phyloP scores from a whole-genome alignment of 1,140 invertebrate genomes.

The Brachionus rotundiformis region DNA sequence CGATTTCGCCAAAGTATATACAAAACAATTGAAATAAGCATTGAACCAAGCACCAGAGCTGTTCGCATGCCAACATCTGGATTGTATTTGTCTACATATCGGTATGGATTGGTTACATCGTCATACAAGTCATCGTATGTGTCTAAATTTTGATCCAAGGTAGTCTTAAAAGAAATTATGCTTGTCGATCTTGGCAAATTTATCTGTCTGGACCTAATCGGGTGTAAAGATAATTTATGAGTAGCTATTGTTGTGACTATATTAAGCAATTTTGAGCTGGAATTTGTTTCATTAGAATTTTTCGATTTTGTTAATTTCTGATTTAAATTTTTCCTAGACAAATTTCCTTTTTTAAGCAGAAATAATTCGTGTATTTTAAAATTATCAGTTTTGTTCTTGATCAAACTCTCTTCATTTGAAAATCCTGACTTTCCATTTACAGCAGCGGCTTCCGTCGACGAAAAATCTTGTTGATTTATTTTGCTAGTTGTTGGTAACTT shows the following conservation, averaged over 20 bases:
- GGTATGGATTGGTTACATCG: not conserved
- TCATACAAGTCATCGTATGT: not conserved
- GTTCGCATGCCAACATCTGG: conserved; percentile 13
- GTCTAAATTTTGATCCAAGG: not conserved
- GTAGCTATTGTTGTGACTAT: conserved; percentile 1
- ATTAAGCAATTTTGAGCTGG: conserved; percentile 18
- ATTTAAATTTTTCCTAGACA: not conserved
- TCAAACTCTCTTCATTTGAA: not conserved
- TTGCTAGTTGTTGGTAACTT: not conserved
- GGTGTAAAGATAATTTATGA: not conserved
- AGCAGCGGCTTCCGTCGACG: conserved; percentile 5
- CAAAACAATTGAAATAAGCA: conserved; percentile 7
- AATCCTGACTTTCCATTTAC: not conserved
- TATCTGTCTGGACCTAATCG: not conserved
- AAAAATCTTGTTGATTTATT: not conserved
- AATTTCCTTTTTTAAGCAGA: not conserved
- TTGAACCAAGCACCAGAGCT: conserved; percentile 15
- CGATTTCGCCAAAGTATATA: conserved; percentile 25
- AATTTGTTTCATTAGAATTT: not conserved
- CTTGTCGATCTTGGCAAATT: not conserved
- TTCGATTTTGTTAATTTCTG: not conserved
- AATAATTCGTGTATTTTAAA: not conserved
- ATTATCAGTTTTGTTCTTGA: conserved; percentile 27
- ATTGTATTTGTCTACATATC: conserved; percentile 14
- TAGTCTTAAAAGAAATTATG: not conserved